Evolutionary conservation across 2,797 vertebrate genomes (phyloP).

Genomic region (Sebastolobus alascanus): DNA sequence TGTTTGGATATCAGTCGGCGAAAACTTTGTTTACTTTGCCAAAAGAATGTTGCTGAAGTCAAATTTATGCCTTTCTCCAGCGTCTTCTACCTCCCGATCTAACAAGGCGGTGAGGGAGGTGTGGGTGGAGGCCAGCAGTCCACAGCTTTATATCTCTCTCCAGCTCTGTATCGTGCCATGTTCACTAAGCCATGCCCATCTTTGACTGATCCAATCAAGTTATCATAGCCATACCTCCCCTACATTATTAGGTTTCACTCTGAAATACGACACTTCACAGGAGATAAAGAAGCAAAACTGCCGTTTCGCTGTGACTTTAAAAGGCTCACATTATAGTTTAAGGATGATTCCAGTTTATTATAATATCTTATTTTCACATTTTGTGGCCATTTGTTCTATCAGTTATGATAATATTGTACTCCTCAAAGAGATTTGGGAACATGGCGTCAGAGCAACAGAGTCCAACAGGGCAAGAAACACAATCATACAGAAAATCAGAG

Average conservation of each 20-base stretch:
- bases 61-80: not conserved
- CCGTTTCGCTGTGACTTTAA: not conserved
- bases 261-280: not conserved
- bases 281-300: not conserved
- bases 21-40: not conserved
- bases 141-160: not conserved
- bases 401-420: not conserved
- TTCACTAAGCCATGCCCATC: not conserved
- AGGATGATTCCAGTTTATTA: not conserved
- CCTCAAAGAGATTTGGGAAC: not conserved
- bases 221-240: not conserved
- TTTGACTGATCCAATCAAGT: conserved; percentile 14
- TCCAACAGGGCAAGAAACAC: not conserved
- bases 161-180: not conserved
- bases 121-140: not conserved
- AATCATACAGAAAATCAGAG: not conserved
- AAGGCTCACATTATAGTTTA: not conserved
- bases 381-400: not conserved
- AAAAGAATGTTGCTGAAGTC: not conserved
- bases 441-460: not conserved
- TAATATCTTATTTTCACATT: not conserved
- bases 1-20: not conserved
- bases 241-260: not conserved
- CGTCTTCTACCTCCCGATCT: not conserved
- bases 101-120: not conserved